A percentile compares a stretch with the other conserved stretches of the same genome.
Conservation (phyloP, 2,797 vertebrate genomes). For the Bovichtus variegatus region DNA sequence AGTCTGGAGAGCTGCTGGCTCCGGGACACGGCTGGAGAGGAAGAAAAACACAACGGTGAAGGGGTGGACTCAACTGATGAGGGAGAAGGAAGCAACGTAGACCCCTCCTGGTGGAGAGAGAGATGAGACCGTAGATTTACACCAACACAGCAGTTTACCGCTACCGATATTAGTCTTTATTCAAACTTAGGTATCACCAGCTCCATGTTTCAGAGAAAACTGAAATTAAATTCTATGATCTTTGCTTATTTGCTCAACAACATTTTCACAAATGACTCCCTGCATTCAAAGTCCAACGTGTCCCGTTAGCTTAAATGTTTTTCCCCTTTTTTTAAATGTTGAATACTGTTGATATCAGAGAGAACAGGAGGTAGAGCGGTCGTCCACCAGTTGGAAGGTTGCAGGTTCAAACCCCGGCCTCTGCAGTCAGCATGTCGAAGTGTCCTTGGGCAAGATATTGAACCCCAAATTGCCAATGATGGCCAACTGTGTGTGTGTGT, state of each 20-base stretch:
- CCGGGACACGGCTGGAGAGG: slow-evolving; percentile 19
- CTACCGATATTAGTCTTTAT: neutral
- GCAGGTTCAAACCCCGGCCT: too few species aligned
- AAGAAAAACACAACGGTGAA: neutral
- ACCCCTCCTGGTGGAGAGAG: slow-evolving; percentile 20
- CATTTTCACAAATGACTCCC: too few species aligned
- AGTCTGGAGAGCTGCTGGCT: slow-evolving; percentile 74
- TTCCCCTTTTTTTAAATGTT: too few species aligned
- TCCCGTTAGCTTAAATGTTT: too few species aligned
- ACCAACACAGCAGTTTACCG: neutral
- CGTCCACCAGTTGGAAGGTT: too few species aligned
- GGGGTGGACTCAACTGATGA: neutral
- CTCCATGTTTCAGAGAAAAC: neutral
- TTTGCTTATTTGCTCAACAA: neutral
- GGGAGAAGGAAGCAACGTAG: neutral
- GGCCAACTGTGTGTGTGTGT: too few species aligned
- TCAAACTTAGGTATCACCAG: neutral
- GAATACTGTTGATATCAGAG: too few species aligned
- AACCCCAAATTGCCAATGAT: too few species aligned
- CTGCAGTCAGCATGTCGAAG: too few species aligned
- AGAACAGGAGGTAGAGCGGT: too few species aligned
- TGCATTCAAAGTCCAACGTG: too few species aligned
- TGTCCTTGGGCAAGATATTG: too few species aligned
- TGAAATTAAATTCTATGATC: neutral
- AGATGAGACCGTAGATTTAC: neutral